Conservation (phyloP, 2,113 vertebrate genomes). For the Pseudolaguvia tuberculata region DNA sequence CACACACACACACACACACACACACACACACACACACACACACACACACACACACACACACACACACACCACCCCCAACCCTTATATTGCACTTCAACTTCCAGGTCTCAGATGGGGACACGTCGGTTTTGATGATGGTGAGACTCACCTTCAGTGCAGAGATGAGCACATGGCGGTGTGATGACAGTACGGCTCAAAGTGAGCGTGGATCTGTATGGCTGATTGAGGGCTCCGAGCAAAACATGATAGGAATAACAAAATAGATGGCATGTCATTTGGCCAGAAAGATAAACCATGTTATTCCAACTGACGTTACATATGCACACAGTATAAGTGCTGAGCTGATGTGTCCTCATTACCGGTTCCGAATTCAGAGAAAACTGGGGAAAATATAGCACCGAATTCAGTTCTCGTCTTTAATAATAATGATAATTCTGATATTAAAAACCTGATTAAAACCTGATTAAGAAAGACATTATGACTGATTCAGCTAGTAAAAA, state of each 20-base stretch:
- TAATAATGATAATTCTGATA: too few species aligned
- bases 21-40: not conserved
- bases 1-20: not conserved
- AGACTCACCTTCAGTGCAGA: conserved; percentile 4
- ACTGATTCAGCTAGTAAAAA: too few species aligned
- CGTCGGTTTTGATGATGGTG: conserved; percentile 25
- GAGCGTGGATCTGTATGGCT: conserved; percentile 16
- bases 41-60: too few species aligned
- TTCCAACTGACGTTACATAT: not conserved
- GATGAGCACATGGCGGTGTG: not conserved
- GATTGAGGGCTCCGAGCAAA: not conserved
- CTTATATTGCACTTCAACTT: not conserved
- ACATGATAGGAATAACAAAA: conserved; percentile 12
- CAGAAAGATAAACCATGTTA: not conserved
- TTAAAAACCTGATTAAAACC: too few species aligned
- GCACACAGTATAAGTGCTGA: not conserved
- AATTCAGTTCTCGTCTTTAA: too few species aligned
- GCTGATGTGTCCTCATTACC: not conserved
- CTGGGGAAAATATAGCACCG: not conserved
- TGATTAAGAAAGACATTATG: too few species aligned
- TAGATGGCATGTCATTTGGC: not conserved
- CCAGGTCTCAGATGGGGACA: conserved; percentile 13
- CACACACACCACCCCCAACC: not conserved
- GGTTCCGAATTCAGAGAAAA: not conserved
- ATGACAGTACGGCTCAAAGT: conserved; percentile 38